Evolutionary conservation across 2,797 vertebrate species (phyloP), one percentile per base, ranked within the genome.

Genomic region (Chlorospingus semifuscus): DNA sequence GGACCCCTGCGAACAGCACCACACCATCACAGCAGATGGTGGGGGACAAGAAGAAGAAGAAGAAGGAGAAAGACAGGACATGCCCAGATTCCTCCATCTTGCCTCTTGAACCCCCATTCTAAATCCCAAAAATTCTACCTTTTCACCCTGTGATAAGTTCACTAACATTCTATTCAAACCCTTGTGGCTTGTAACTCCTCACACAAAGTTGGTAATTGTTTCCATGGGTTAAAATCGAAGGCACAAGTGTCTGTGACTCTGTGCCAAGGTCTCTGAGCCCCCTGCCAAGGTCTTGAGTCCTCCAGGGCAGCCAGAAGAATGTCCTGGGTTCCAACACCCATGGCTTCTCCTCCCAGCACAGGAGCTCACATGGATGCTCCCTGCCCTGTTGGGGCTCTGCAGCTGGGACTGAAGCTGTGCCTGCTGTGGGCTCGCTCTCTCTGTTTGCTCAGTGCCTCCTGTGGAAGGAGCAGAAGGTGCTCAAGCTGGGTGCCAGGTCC

Each of bases 311-410:
- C 8, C 52, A n/a, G 19, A 55, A 20, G 4, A 55, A 22, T 15
- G 8, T n/a, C 53, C 53, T 55, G 53, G 20, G 53, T 55, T 55
- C 53, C 13, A 10, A 6, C 53, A 22, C 42, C 61, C 42, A 2
- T 10, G 39, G 5, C 36, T 77, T 39, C 65, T 84, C 11, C 70
- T 37, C 20, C 18, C 44, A n/a, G 9, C 16, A 10, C 1, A 5
- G 53, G 13, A 63, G 30, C 10, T 42, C 46, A 63, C 3, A 2
- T 0, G 0, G 12, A 23, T 34, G 15, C 3, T 29, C n/a, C 46
- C 34, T 41, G 26, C 10, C 14, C 20, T 1, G 0, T 2, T 12
- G 18, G 41, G 42, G 20, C 23, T 64, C 39, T 68, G 42, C 61
- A 53, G 8, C 32, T 1, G 0, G 22, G 37, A n/a, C 39, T 68